phyloP scores from a whole-genome alignment of 2,797 vertebrate species.

The Scleropages formosus region DNA sequence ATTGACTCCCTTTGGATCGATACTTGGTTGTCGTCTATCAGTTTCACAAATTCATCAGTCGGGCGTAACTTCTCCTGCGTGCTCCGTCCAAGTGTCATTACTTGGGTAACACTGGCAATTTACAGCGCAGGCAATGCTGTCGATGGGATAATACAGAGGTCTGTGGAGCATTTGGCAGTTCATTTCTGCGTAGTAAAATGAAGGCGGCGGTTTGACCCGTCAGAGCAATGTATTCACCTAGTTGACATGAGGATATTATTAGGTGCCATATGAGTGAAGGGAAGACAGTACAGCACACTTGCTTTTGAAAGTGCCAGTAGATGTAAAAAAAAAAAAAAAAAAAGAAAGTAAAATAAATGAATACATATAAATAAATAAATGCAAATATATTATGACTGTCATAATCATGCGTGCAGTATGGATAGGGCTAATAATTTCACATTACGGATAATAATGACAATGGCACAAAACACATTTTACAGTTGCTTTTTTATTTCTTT shows the following conservation, averaged over 20 bases:
- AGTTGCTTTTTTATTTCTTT: background rate
- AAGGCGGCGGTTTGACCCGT: conserved; percentile 47
- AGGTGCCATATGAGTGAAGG: conserved; percentile 49
- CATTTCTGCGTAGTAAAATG: conserved; percentile 53
- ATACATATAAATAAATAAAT: background rate
- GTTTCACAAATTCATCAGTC: conserved; percentile 76
- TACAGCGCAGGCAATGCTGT: conserved; percentile 31
- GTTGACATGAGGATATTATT: conserved; percentile 37
- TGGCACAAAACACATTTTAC: background rate
- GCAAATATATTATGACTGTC: conserved; percentile 13
- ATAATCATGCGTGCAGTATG: conserved; percentile 45
- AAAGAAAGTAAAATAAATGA: background rate
- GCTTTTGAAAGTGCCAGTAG: conserved; percentile 46
- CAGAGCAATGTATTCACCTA: conserved; percentile 18
- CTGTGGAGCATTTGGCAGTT: conserved; percentile 45
- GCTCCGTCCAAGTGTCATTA: conserved; percentile 48
- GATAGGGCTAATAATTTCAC: conserved; percentile 1
- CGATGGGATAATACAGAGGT: conserved; percentile 44
- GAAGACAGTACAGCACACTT: conserved; percentile 36
- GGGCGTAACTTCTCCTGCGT: conserved; percentile 52
- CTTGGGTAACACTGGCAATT: conserved; percentile 31
- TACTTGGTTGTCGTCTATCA: conserved; percentile 86
- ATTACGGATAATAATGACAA: background rate
- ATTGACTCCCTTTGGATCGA: conserved; percentile 84
- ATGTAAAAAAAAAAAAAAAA: conserved; percentile 23